Percentiles rank a stretch among this genome's conserved stretches.
These are phyloP conservation scores for Rhamnusium bicolor DNA, from an alignment of 2,888 invertebrate genomes.

Conservation along the genomic window DNA sequence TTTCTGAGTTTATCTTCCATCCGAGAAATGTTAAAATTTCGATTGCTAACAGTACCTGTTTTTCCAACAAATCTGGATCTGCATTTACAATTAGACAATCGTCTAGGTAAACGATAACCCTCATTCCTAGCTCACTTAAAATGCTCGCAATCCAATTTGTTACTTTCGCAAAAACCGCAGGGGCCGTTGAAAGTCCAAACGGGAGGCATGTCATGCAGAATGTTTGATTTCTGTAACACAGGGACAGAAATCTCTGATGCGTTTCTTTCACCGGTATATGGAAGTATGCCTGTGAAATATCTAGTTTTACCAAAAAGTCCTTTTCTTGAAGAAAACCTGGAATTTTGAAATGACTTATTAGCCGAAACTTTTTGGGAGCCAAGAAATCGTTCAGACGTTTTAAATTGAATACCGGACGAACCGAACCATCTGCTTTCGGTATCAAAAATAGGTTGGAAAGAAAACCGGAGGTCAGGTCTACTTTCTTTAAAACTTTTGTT, in stretches of 20 bases:
- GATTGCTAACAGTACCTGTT: not conserved
- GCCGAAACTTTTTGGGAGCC: constrained; percentile 39
- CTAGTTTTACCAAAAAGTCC: constrained; percentile 44
- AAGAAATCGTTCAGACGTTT: constrained; percentile 28
- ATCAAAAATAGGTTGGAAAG: constrained; percentile 13
- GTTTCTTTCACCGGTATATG: constrained; percentile 39
- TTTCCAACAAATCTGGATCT: not conserved
- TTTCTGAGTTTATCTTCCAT: constrained; percentile 28
- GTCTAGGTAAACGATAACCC: constrained; percentile 55
- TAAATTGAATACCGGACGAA: constrained; percentile 33
- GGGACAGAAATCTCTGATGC: constrained; percentile 37
- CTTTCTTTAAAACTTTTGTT: not conserved
- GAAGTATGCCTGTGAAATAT: constrained; percentile 45
- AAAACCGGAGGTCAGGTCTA: not conserved
- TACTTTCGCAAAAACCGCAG: constrained; percentile 46
- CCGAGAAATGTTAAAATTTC: constrained; percentile 2
- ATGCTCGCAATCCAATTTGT: constrained; percentile 51
- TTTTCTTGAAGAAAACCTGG: constrained; percentile 40
- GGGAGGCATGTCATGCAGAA: constrained; percentile 47
- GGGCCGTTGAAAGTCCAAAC: not conserved
- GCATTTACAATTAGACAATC: constrained; percentile 30
- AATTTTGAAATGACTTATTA: constrained; percentile 41
- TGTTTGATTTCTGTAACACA: constrained; percentile 4
- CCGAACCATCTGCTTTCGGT: constrained; percentile 2
- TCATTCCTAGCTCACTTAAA: constrained; percentile 41